Evolutionary conservation across 2,888 invertebrate genomes (phyloP).

Genomic region (Agrochola lota): DNA sequence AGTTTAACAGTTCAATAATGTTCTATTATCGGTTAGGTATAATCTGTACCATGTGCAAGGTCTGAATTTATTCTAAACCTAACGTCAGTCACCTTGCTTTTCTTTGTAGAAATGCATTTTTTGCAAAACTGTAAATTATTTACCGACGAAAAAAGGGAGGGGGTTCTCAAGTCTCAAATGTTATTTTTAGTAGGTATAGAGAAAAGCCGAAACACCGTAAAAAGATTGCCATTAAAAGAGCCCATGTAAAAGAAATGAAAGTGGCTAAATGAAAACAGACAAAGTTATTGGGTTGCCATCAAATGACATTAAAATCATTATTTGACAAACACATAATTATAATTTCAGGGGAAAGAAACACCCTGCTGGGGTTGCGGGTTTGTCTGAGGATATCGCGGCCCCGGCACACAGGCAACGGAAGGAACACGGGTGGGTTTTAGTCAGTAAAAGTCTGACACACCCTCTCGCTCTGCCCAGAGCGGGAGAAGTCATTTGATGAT

Average conservation of each 20-base stretch:
- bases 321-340: not conserved
- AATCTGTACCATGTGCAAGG: not conserved
- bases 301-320: not conserved
- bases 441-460: too few species aligned
- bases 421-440: too few species aligned
- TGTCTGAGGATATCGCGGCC: too few species aligned
- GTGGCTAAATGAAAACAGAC: not conserved
- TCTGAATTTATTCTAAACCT: not conserved
- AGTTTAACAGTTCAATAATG: conserved; percentile 1
- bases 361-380: too few species aligned
- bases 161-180: not conserved
- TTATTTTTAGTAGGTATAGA: not conserved
- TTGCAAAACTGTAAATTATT: not conserved
- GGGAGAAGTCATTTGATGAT: too few species aligned
- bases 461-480: too few species aligned
- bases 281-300: not conserved
- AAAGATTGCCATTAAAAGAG: not conserved
- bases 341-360: not conserved
- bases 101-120: not conserved
- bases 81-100: not conserved
- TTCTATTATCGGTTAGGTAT: not conserved
- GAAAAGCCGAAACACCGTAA: not conserved
- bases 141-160: not conserved
- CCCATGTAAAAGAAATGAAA: not conserved
- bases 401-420: too few species aligned